Percentiles rank a stretch among this genome's conserved stretches.
Conservation (phyloP, 2,113 vertebrate genomes). For the Zootoca vivipara region DNA sequence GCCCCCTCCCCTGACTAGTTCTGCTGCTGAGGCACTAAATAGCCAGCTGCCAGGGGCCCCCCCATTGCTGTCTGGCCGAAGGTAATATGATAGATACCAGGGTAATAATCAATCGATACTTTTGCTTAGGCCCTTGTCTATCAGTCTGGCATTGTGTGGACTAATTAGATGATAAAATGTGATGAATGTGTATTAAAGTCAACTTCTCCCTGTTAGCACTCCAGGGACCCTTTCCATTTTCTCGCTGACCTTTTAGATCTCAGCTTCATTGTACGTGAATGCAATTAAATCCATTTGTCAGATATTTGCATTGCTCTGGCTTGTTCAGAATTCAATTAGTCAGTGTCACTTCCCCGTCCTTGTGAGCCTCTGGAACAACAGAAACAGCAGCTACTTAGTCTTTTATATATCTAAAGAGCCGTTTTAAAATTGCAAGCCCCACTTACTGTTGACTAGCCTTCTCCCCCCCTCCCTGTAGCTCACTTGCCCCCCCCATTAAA, state of each 20-base stretch:
- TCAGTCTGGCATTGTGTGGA: constrained; percentile 86
- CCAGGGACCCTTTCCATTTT: constrained; percentile 88
- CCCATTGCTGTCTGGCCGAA: constrained; percentile 64
- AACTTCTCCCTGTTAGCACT: constrained; percentile 84
- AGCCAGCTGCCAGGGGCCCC: constrained; percentile 64
- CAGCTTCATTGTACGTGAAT: constrained; percentile 90
- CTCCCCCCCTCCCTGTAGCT: neutral
- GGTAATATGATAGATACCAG: constrained; percentile 90
- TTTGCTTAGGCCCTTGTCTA: constrained; percentile 82
- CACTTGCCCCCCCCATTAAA: neutral
- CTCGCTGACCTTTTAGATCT: constrained; percentile 93
- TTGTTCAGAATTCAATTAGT: constrained; percentile 83
- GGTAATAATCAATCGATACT: constrained; percentile 91
- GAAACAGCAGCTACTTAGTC: constrained; percentile 12
- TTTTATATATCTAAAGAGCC: neutral
- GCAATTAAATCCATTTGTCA: constrained; percentile 91
- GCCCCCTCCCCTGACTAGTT: neutral
- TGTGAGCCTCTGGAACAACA: constrained; percentile 56
- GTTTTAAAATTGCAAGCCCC: neutral
- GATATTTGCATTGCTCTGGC: constrained; percentile 83
- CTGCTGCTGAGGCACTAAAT: constrained; percentile 69
- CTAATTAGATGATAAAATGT: constrained; percentile 99
- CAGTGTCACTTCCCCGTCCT: constrained; percentile 74
- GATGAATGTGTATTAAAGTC: constrained; percentile 97
- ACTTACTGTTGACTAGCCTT: neutral